Evolutionary conservation across 2,797 vertebrate genomes (phyloP).

Genomic region (Distichodus sexfasciatus): DNA sequence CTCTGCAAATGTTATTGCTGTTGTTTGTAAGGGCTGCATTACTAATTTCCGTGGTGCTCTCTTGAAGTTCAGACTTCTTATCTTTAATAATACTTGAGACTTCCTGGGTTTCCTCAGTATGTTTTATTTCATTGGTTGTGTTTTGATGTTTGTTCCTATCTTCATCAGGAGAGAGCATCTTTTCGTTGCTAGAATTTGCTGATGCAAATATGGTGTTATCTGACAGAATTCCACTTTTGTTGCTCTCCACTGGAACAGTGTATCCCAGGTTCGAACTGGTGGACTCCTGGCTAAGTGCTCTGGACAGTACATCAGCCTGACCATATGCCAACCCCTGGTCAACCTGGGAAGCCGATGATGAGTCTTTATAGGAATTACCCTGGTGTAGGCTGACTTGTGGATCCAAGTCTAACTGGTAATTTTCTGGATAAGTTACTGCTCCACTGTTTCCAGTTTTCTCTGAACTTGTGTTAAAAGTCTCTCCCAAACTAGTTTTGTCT

Average conservation of each 20-base stretch:
- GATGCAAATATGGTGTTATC: neutral
- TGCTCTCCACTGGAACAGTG: neutral
- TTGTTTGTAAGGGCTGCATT: neutral
- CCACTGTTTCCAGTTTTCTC: neutral
- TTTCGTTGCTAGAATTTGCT: neutral
- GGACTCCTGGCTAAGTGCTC: slow-evolving; percentile 24
- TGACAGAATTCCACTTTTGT: slow-evolving; percentile 11
- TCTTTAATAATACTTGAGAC: neutral
- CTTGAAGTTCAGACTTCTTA: neutral
- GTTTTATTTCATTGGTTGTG: neutral
- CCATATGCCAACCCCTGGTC: slow-evolving; percentile 28
- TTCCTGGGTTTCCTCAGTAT: neutral
- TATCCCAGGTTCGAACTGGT: neutral
- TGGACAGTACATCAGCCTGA: slow-evolving; percentile 13
- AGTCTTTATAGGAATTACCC: slow-evolving; percentile 6
- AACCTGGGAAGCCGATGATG: slow-evolving; percentile 3
- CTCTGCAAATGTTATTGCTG: slow-evolving; percentile 4
- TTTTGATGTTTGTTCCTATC: neutral
- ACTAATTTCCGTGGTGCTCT: slow-evolving; percentile 4
- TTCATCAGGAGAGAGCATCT: neutral
- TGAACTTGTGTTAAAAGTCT: neutral
- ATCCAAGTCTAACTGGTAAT: slow-evolving; percentile 2
- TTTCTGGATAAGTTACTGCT: neutral
- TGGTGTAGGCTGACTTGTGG: neutral
- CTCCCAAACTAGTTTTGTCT: neutral